Conservation (phyloP, 2,113 vertebrate genomes). For the Lasiurus borealis region DNA sequence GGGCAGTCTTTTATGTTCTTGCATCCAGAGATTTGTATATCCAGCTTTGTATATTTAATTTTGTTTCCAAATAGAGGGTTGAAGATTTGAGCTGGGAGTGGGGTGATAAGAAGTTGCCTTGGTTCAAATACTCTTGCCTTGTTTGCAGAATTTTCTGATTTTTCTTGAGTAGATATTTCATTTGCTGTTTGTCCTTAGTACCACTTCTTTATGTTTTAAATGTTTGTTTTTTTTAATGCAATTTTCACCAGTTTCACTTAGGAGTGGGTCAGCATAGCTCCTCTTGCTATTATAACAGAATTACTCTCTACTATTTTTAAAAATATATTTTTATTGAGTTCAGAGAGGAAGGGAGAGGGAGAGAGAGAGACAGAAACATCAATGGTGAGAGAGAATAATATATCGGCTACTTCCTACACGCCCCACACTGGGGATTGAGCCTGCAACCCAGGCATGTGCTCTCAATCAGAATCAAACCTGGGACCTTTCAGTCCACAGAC, state of each 20-base stretch:
- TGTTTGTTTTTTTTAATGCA: neutral
- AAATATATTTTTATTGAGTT: too few relatives aligned
- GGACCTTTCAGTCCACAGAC: too few relatives aligned
- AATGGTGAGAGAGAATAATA: too few relatives aligned
- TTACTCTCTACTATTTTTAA: neutral
- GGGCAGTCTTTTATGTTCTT: neutral
- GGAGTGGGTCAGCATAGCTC: too few relatives aligned
- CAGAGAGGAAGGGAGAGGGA: too few relatives aligned
- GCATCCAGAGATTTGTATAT: neutral
- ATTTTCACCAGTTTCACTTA: neutral
- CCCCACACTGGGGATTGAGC: too few relatives aligned
- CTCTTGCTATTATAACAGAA: neutral
- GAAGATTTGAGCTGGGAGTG: neutral
- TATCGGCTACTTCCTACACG: too few relatives aligned
- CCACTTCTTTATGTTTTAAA: neutral
- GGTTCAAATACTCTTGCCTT: neutral
- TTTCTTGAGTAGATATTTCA: neutral
- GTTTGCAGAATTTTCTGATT: neutral
- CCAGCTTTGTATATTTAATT: neutral
- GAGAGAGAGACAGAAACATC: too few relatives aligned
- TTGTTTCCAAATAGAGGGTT: neutral
- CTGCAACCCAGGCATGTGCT: too few relatives aligned
- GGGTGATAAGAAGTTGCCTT: neutral
- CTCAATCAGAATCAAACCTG: too few relatives aligned
- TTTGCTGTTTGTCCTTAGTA: neutral